Evolutionary conservation across 2,113 vertebrate species (phyloP).

Genomic region (human (Homo sapiens)): GRCh38 chr14:52102001-52102500

Average conservation of each 20-base stretch:
- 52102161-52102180: background rate
- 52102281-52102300: background rate
- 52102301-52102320: background rate
- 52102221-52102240: background rate
- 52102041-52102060: background rate
- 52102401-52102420: background rate
- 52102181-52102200: background rate
- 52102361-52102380: too few relatives aligned
- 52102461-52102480: background rate
- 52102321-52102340: background rate
- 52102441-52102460: background rate
- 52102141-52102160: background rate
- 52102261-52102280: background rate
- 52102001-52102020: background rate
- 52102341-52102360: too few relatives aligned
- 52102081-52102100: background rate
- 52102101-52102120: background rate
- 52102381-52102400: background rate
- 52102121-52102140: background rate
- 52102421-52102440: background rate
- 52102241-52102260: background rate
- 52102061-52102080: background rate
- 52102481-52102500: background rate
- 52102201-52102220: background rate
- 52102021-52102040: background rate